Percentiles rank a stretch among this genome's conserved stretches.
Evolutionary conservation across 2,113 vertebrate genomes (phyloP).

Genomic region (Neolamprologus modestus): DNA sequence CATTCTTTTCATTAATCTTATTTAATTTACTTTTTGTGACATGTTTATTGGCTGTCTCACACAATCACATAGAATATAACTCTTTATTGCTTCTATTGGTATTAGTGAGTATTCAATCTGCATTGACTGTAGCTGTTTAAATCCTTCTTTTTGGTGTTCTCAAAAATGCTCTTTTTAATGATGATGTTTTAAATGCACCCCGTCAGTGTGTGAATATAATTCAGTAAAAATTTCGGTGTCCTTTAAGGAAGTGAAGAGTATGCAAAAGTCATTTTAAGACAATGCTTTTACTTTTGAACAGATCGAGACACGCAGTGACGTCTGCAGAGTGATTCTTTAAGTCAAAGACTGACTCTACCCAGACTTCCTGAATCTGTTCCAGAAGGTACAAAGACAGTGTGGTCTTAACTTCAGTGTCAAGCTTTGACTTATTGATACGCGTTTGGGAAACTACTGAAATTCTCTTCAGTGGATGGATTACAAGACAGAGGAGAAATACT

Average conservation of each 20-base stretch:
- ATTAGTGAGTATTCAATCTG: accelerated
- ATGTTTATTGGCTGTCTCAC: too few species aligned
- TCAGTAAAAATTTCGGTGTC: background rate
- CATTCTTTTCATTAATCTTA: background rate
- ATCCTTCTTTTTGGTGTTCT: background rate
- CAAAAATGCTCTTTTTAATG: accelerated
- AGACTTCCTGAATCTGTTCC: background rate
- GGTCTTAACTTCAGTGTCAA: background rate
- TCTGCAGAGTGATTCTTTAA: background rate
- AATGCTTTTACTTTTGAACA: background rate
- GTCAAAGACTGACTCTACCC: background rate
- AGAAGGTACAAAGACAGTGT: background rate
- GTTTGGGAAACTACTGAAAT: background rate
- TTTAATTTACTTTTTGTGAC: too few species aligned
- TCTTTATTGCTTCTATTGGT: background rate
- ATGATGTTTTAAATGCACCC: background rate
- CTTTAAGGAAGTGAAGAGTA: background rate
- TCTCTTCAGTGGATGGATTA: background rate
- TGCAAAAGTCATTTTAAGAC: background rate
- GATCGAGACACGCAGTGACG: accelerated
- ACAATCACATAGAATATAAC: too few species aligned
- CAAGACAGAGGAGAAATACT: background rate
- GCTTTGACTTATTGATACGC: background rate
- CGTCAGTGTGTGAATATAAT: background rate
- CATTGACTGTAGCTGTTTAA: background rate